Base-by-base conservation (phyloP, 2,797 vertebrate genomes). In the Phalloptychus januarius region DNA sequence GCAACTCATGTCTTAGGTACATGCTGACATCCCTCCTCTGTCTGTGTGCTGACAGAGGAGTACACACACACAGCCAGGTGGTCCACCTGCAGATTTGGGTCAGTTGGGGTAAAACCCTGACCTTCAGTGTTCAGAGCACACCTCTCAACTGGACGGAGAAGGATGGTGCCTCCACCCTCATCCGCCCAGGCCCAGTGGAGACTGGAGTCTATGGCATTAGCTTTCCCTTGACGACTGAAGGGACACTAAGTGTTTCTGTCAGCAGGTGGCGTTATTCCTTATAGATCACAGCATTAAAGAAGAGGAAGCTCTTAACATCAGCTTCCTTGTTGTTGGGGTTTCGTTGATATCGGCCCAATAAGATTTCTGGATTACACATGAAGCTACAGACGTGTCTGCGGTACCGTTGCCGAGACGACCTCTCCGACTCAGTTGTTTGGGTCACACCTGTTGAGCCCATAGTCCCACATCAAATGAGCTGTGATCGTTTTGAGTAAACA, bases 181-280 rank as follows among this genome's bases (percentile, higher is more conserved):
- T 50, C 48, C 48, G 7, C 20, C 48, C 48, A 50, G 48, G 20
- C 7, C 20, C 48, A 25, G 20, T 54, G 52, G 23, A 54, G 52
- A 54, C 63, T 23, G 36, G 36, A 23, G 38, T 4, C 28, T 31
- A 15, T 36, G 31, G 33, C 31, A 33, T 63, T 63, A 63, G 33
- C 33, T 10, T 36, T 38, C 16, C 33, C 18, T 23, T 23, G 18
- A 38, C 1, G 38, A 12, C 40, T 10, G 23, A 40, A 40, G 23
- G 36, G 65, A 42, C 38, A 69, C 65, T 69, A 40, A 67, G 40
- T 67, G 40, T 25, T 69, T 69, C 65, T 40, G 38, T 69, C 38
- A 69, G 36, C 36, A 69, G 20, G 38, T 40, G 10, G 36, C 1
- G 2, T 13, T 13, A 69, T 40, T 13, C 20, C 36, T 25, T 25